phyloP scores from a whole-genome alignment of 2,113 vertebrate genomes.

The Podilymbus podiceps region DNA sequence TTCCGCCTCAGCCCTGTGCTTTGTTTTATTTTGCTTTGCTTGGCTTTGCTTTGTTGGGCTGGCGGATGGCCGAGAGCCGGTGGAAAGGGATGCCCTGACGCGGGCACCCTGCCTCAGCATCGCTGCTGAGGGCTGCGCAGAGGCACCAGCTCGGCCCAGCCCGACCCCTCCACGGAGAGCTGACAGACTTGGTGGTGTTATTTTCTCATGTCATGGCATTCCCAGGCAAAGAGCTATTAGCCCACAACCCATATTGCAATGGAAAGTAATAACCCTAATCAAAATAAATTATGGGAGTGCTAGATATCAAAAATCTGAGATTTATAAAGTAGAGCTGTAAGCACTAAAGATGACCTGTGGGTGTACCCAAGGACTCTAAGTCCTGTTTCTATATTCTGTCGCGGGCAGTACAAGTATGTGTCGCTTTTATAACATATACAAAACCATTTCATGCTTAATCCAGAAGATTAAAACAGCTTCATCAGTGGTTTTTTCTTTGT shows the following conservation, averaged over 20 bases:
- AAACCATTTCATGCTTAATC: not conserved
- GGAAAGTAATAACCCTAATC: not conserved
- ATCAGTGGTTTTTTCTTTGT: not conserved
- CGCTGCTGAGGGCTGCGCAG: accelerated
- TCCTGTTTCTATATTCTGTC: not conserved
- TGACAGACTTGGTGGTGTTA: not conserved
- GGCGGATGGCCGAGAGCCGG: not conserved
- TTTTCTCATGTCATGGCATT: not conserved
- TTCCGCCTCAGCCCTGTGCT: not conserved
- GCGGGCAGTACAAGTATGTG: not conserved
- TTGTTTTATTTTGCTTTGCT: not conserved
- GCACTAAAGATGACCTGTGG: not conserved
- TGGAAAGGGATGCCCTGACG: not conserved
- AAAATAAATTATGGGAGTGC: not conserved
- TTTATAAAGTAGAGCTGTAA: not conserved
- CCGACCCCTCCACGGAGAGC: accelerated
- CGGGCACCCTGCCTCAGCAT: not conserved
- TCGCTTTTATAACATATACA: not conserved
- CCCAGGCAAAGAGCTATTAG: not conserved
- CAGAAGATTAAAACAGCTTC: not conserved
- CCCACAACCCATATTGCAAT: not conserved
- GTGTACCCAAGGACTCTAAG: not conserved
- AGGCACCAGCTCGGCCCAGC: not conserved
- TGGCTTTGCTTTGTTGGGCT: not conserved
- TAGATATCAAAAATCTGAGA: not conserved